A percentile compares a stretch with the other conserved stretches of the same genome.
Conservation (phyloP, 2,888 invertebrate species). For the Drosophila pegasa region DNA sequence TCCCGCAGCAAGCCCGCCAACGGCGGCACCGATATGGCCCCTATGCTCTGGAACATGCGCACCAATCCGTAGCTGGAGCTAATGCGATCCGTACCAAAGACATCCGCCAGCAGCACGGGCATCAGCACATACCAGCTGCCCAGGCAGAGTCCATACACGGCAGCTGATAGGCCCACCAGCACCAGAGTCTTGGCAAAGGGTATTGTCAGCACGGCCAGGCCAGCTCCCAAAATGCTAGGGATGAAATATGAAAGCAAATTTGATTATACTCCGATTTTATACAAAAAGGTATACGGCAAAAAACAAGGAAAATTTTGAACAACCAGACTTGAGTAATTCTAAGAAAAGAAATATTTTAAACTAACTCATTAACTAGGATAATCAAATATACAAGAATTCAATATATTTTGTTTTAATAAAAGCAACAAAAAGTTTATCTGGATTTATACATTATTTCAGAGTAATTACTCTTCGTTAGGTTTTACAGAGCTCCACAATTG, state of each 20-base stretch:
- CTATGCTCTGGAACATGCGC: conserved; percentile 91
- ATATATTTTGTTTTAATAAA: neutral
- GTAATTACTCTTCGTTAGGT: neutral
- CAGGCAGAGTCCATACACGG: conserved; percentile 89
- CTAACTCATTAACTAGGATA: no score
- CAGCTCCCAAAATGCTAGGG: conserved; percentile 89
- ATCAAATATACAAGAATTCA: neutral
- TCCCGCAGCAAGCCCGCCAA: conserved; percentile 89
- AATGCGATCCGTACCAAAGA: conserved; percentile 90
- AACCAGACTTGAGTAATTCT: no score
- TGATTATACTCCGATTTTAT: neutral
- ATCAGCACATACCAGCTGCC: conserved; percentile 92
- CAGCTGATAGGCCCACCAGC: conserved; percentile 88
- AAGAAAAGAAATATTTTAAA: no score
- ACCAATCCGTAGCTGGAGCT: conserved; percentile 91
- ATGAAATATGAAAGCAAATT: conserved; percentile 3
- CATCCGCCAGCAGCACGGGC: conserved; percentile 90
- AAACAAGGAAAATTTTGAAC: no score
- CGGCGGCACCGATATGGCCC: conserved; percentile 90
- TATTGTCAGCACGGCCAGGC: conserved; percentile 88
- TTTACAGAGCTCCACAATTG: no score
- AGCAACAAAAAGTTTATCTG: no score
- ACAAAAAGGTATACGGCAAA: neutral
- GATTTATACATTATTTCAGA: no score
- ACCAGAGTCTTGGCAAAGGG: conserved; percentile 89